Percentiles rank a stretch among this genome's conserved stretches.
Conservation (phyloP, 2,888 invertebrate genomes). For the Torymus texanus region DNA sequence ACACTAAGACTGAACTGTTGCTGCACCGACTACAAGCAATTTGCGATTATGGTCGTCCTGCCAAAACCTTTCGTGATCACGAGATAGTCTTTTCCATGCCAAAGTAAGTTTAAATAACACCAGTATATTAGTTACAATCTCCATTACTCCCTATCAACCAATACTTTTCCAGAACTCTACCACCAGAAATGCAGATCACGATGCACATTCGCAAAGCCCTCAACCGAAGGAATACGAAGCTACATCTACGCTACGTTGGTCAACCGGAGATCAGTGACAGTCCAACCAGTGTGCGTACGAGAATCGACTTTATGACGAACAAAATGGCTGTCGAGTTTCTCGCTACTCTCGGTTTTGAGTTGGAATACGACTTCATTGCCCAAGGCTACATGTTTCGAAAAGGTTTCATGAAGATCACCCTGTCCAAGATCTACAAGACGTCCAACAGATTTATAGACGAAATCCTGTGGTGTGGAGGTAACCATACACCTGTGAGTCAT, state of each 20-base stretch:
- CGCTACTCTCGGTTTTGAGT: slow-evolving; percentile 93
- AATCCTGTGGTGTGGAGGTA: slow-evolving; percentile 78
- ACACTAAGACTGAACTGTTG: slow-evolving; percentile 91
- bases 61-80: slow-evolving; percentile 94
- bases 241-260: slow-evolving; percentile 93
- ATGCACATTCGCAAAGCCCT: slow-evolving; percentile 89
- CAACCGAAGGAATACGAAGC: slow-evolving; percentile 89
- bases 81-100: slow-evolving; percentile 91
- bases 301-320: slow-evolving; percentile 94
- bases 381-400: slow-evolving; percentile 96
- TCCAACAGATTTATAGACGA: too few species aligned
- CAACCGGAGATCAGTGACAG: slow-evolving; percentile 93
- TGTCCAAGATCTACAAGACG: slow-evolving; percentile 91
- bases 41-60: slow-evolving; percentile 93
- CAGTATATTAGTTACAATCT: too few species aligned
- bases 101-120: slow-evolving; percentile 66
- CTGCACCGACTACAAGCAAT: slow-evolving; percentile 90
- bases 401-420: slow-evolving; percentile 96
- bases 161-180: slow-evolving; percentile 29
- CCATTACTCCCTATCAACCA: too few species aligned
- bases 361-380: slow-evolving; percentile 82
- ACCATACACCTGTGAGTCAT: slow-evolving; percentile 83
- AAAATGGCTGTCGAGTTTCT: slow-evolving; percentile 93
- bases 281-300: slow-evolving; percentile 92
- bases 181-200: slow-evolving; percentile 78